Evolutionary conservation across 1,140 invertebrate genomes (phyloP).

Genomic region (Melitaea cinxia): DNA sequence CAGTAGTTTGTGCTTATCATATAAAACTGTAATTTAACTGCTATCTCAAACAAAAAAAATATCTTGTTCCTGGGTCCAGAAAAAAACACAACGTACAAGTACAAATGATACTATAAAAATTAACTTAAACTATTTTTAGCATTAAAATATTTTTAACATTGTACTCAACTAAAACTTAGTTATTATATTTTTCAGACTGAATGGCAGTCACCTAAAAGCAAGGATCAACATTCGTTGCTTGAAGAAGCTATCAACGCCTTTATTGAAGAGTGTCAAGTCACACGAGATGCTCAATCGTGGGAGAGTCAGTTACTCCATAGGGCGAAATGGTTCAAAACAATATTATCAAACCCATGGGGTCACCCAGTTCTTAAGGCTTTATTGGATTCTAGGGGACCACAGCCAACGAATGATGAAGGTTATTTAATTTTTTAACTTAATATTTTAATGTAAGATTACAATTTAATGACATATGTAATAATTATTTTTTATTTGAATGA

Average conservation of each 20-base stretch:
- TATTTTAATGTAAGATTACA: neutral
- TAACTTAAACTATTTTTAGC: too few relatives aligned
- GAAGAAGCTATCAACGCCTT: slow-evolving; percentile 56
- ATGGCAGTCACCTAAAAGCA: slow-evolving; percentile 58
- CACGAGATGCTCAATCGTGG: slow-evolving; percentile 49
- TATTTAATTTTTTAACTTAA: neutral
- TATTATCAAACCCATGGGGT: slow-evolving; percentile 68
- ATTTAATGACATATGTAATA: too few relatives aligned
- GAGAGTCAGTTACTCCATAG: slow-evolving; percentile 51
- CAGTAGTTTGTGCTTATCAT: too few relatives aligned
- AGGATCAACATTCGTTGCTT: slow-evolving; percentile 54
- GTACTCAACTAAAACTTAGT: neutral
- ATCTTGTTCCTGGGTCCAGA: too few relatives aligned
- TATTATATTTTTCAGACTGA: slow-evolving; percentile 53
- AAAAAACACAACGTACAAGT: too few relatives aligned
- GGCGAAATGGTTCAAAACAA: slow-evolving; percentile 56
- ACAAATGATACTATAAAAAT: too few relatives aligned
- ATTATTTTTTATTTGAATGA: too few relatives aligned
- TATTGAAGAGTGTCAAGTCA: slow-evolving; percentile 44
- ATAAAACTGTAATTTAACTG: too few relatives aligned
- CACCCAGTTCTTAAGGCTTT: slow-evolving; percentile 66
- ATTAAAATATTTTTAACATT: too few relatives aligned
- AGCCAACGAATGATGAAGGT: slow-evolving; percentile 59
- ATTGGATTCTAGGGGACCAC: slow-evolving; percentile 46
- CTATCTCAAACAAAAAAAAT: too few relatives aligned